A percentile compares a stretch with the other conserved stretches of the same genome.
Evolutionary conservation across 2,888 invertebrate species (phyloP).

Genomic region (Bruchidius siliquastri): DNA sequence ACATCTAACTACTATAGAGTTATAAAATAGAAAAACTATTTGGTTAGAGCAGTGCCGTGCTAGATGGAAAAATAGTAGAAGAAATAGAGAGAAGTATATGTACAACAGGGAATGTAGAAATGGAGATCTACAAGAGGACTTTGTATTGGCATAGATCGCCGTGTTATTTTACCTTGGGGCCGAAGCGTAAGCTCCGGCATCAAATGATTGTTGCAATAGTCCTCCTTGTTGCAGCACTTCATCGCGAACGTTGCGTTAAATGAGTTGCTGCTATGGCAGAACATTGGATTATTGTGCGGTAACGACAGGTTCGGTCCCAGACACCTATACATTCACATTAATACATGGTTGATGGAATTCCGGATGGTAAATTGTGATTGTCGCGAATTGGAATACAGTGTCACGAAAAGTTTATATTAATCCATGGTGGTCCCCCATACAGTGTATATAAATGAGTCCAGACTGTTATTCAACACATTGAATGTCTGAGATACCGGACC

Average conservation of each 20-base stretch:
- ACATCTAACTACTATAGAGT: not conserved
- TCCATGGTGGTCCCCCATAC: not conserved
- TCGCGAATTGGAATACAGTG: not conserved
- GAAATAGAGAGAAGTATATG: conserved; percentile 12
- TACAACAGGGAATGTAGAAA: conserved; percentile 18
- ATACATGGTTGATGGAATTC: not conserved
- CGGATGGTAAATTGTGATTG: not conserved
- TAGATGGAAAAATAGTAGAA: conserved; percentile 9
- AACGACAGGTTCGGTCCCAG: conserved; percentile 68
- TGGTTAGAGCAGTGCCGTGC: conserved; percentile 1
- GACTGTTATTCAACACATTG: too few relatives aligned
- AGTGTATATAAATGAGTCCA: not conserved
- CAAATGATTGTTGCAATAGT: conserved; percentile 71
- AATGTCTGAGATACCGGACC: too few relatives aligned
- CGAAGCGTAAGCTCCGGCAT: conserved; percentile 63
- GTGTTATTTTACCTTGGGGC: conserved; percentile 59
- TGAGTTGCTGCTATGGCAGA: conserved; percentile 73
- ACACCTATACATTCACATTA: conserved; percentile 62
- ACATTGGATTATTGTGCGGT: conserved; percentile 76
- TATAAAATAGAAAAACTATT: not conserved
- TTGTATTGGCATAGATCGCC: not conserved
- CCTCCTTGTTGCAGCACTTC: conserved; percentile 73
- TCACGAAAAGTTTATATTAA: not conserved
- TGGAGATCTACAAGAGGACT: not conserved
- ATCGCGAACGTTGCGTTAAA: conserved; percentile 73